These are phyloP conservation scores for Atherinosoma microstoma DNA, from an alignment of 2,797 vertebrate species.

Conservation along the genomic window DNA sequence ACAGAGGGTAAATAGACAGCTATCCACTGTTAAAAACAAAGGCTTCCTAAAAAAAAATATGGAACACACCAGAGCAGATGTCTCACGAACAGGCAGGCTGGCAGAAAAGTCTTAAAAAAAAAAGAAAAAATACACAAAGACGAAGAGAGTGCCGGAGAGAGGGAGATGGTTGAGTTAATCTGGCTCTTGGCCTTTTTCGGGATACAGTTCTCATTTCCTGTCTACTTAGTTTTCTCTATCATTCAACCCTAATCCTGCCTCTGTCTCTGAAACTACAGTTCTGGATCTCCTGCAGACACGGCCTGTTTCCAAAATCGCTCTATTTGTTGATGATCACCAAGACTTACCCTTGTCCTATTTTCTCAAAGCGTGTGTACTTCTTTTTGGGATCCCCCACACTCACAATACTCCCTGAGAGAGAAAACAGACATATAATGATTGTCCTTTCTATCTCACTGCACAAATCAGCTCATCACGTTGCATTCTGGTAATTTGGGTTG, in stretches of 20 bases:
- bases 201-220: conserved; percentile 71
- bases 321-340: conserved; percentile 25
- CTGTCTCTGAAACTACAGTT: conserved; percentile 31
- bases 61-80: conserved; percentile 31
- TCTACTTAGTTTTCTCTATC: conserved; percentile 53
- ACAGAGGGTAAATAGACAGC: conserved; percentile 36
- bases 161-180: conserved; percentile 41
- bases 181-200: conserved; percentile 61
- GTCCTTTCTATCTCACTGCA: conserved; percentile 13
- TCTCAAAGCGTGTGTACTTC: conserved; percentile 99
- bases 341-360: conserved; percentile 94
- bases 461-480: conserved; percentile 1
- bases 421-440: conserved; percentile 52
- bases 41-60: conserved; percentile 52
- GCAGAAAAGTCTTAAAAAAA: conserved; percentile 13
- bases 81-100: conserved; percentile 16
- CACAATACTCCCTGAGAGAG: conserved; percentile 93
- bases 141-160: conserved; percentile 9
- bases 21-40: conserved; percentile 23
- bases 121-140: conserved; percentile 12
- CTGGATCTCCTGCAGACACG: conserved; percentile 38
- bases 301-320: conserved; percentile 43
- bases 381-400: conserved; percentile 99
- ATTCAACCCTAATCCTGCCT: conserved; percentile 42
- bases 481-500: conserved; percentile 17